phyloP scores from a whole-genome alignment of 2,797 vertebrate species.

The Falco berigora region DNA sequence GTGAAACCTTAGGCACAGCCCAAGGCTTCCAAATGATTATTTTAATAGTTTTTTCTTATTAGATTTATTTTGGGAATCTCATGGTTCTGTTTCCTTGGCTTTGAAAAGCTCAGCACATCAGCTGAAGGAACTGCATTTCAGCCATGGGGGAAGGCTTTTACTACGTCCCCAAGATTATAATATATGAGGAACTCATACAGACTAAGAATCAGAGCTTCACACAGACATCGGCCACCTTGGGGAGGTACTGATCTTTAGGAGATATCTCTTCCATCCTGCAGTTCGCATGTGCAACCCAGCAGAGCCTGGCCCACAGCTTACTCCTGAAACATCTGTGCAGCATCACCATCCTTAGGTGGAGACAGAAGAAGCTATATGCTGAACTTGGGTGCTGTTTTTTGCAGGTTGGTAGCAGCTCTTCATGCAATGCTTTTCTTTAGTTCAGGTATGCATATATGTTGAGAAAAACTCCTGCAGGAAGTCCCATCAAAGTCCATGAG shows the following conservation, averaged over 20 bases:
- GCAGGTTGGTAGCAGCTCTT: neutral
- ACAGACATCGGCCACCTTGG: rapidly evolving
- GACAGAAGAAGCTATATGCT: neutral
- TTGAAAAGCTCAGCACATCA: neutral
- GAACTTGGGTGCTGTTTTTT: neutral
- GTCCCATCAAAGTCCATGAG: neutral
- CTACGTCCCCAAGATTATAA: neutral
- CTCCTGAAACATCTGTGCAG: neutral
- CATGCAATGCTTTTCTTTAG: neutral
- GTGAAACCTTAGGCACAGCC: neutral
- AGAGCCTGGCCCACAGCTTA: neutral
- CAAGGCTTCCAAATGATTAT: neutral
- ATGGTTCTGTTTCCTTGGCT: neutral
- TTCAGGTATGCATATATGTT: neutral
- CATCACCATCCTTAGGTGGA: neutral
- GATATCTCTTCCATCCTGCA: neutral
- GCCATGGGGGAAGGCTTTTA: neutral
- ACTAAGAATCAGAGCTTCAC: neutral
- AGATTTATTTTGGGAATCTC: neutral
- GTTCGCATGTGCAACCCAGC: neutral
- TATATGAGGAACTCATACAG: neutral
- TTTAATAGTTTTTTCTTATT: neutral
- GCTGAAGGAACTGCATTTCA: rapidly evolving
- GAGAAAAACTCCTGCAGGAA: neutral
- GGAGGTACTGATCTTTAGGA: neutral